Percentiles rank a stretch among this genome's conserved stretches.
These are phyloP conservation scores for Dendrophyllia cribrosa DNA, from an alignment of 64 coral and sea anemone species.

Conservation along the genomic window DNA sequence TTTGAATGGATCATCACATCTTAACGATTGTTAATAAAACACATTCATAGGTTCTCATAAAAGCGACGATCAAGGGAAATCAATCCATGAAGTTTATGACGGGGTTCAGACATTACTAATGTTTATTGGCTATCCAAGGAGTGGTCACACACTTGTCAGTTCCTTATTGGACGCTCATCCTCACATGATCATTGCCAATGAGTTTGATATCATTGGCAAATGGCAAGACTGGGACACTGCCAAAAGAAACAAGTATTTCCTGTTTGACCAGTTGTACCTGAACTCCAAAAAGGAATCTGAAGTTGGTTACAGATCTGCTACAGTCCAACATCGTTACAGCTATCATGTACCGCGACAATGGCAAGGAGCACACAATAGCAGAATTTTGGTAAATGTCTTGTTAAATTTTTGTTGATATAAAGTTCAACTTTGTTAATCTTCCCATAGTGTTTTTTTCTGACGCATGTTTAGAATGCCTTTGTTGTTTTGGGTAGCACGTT, in stretches of 20 bases:
- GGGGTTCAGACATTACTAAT: slow-evolving; percentile 76
- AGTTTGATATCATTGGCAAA: slow-evolving; percentile 79
- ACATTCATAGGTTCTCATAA: not conserved
- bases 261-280: slow-evolving; percentile 88
- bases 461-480: too few relatives aligned
- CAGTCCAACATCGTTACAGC: slow-evolving; percentile 5
- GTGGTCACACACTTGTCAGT: slow-evolving; percentile 88
- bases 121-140: slow-evolving; percentile 95
- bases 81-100: slow-evolving; percentile 60
- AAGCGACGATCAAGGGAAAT: not conserved
- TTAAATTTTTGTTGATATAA: not conserved
- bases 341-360: slow-evolving; percentile 86
- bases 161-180: slow-evolving; percentile 95
- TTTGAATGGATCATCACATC: not conserved
- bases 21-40: not conserved
- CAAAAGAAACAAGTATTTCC: slow-evolving; percentile 79
- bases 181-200: slow-evolving; percentile 83
- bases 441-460: too few relatives aligned
- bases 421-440: too few relatives aligned
- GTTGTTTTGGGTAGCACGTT: too few relatives aligned
- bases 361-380: slow-evolving; percentile 82
- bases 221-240: slow-evolving; percentile 73
- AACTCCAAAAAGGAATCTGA: slow-evolving; percentile 70
- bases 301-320: slow-evolving; percentile 52
- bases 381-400: slow-evolving; percentile 59